Evolutionary conservation across 2,113 vertebrate genomes (phyloP), one percentile per base, ranked within the genome.

Genomic region (Picathartes gymnocephalus): DNA sequence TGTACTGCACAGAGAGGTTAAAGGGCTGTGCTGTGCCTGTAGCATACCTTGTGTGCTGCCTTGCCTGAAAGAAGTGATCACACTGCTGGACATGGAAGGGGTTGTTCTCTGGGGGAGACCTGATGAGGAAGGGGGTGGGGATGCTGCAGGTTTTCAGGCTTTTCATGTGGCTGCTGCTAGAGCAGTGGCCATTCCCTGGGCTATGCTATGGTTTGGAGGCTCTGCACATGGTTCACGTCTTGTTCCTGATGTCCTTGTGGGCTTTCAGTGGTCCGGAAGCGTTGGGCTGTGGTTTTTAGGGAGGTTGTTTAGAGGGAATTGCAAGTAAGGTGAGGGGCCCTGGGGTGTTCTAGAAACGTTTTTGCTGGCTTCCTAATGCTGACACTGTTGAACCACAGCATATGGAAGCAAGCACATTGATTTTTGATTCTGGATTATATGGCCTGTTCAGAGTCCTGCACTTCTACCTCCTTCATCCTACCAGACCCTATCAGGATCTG

Each of bases 171-270:
- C 72, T 45, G 72, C 53, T 85, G 66, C 30, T 24, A 11, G 27
- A 64, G 40, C 10, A 11, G 30, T 10, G 39, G 23, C 30, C 27
- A 10, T 87, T 79, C 18, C 35, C 13, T 21, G 31, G 27, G 40
- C 30, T 68, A n/a, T 65, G 25, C n/a, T 2, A 0, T 37, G 50
- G 28, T 48, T 15, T 30, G 68, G 71, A 74, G 56, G 39, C n/a
- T 76, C 65, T 66, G 33, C 30, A 7, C 1, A 0, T 45, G 45
- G 40, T 45, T 86, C 19, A 1, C 0, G 0, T 72, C 35, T 70
- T 48, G 9, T 40, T 78, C 42, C 28, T 35, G 7, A 5, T 53
- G 50, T 65, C 76, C 4, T 5, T 7, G 19, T 10, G 47, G 64
- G 60, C 53, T 81, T 85, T 57, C 47, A 50, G 68, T 5, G 1